Base-by-base conservation (phyloP, 2,797 vertebrate genomes). In the Setipinna tenuifilis region DNA sequence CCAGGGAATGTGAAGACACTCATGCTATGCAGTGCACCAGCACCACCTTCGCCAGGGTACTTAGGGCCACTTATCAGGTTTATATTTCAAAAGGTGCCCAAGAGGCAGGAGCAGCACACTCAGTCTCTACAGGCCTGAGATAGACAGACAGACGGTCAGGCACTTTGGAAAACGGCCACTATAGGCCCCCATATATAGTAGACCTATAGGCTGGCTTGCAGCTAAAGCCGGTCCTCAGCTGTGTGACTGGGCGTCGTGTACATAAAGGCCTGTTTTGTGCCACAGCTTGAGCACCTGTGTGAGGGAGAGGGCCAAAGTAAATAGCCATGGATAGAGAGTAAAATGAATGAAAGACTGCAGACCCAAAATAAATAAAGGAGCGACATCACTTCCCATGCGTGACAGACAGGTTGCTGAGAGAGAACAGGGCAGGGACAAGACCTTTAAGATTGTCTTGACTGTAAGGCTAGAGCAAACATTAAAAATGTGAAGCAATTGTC, bases 61-160 rank as follows among this genome's bases (percentile, higher is more conserved):
- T 88, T n/a, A 88, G n/a, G 31, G 59, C 59, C 81, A 85, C 87
- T 88, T 89, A 84, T 48, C 75, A 85, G 87, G 71, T 59, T 86
- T 84, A 86, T 82, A 87, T 85, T 87, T 86, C 78, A 88, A 71
- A 89, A 87, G 84, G 68, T 87, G 84, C 80, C 71, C 82, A 41
- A 35, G 23, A 62, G 83, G 54, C 75, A 82, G 82, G 59, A 84
- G 58, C 31, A 83, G 80, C 46, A n/a, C 46, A 75, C 28, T 71
- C 68, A 75, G 68, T 75, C 68, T 41, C 68, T 75, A 28, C 31
- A 6, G 31, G 68, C 68, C 31, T 35, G 31, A 41, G 31, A 75
- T 75, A 62, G 61, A 65, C 35, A 41, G 71, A 19, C 71, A 78
- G 50, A 14, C 50, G 9, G 7, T 2, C 50, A 54, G 50, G 2